phyloP scores from a whole-genome alignment of 2,888 invertebrate species.

The Diaperis boleti region DNA sequence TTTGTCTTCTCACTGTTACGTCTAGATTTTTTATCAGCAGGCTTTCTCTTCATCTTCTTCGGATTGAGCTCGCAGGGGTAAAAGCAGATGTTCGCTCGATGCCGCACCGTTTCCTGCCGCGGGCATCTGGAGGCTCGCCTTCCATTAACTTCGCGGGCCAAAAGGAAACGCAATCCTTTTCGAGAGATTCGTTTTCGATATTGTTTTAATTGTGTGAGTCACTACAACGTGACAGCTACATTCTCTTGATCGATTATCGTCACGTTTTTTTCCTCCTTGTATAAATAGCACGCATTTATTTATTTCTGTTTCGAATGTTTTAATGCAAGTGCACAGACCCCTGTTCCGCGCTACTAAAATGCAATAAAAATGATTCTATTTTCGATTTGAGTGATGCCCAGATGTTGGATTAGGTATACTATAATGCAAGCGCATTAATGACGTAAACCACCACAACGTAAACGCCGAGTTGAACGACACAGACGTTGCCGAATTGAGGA shows the following conservation, averaged over 20 bases:
- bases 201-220: neutral
- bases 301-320: slow-evolving; percentile 38
- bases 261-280: neutral
- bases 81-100: slow-evolving; percentile 27
- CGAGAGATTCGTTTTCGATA: neutral
- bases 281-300: slow-evolving; percentile 21
- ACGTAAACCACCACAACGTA: slow-evolving; percentile 33
- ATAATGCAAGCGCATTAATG: slow-evolving; percentile 24
- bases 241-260: slow-evolving; percentile 10
- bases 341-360: slow-evolving; percentile 34
- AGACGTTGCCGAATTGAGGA: neutral
- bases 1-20: too few species aligned
- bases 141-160: slow-evolving; percentile 17
- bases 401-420: slow-evolving; percentile 36
- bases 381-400: slow-evolving; percentile 37
- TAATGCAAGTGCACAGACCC: slow-evolving; percentile 41
- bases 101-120: slow-evolving; percentile 19
- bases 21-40: neutral
- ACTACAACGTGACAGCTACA: neutral
- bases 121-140: slow-evolving; percentile 23
- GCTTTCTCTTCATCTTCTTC: neutral
- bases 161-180: slow-evolving; percentile 15
- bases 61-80: neutral
- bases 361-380: slow-evolving; percentile 43
- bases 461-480: slow-evolving; percentile 29